Evolutionary conservation across 2,113 vertebrate species (phyloP).

Genomic region (Mionectes macconnelli): DNA sequence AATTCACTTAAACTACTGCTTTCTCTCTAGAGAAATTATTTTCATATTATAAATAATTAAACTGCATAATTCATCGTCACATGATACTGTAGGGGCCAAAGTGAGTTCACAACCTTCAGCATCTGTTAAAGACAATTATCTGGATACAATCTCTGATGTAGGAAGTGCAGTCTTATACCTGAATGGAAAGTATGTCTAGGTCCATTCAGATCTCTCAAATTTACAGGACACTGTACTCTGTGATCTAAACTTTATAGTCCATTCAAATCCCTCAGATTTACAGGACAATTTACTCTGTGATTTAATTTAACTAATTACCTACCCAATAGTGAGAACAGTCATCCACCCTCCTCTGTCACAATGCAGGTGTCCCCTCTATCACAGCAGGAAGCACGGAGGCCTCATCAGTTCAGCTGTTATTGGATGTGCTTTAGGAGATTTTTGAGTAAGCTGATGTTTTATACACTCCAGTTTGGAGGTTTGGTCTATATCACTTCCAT

Average conservation of each 20-base stretch:
- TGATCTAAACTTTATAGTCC: background rate
- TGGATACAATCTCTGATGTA: background rate
- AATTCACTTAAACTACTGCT: background rate
- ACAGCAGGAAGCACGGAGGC: rapidly evolving
- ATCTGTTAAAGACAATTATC: background rate
- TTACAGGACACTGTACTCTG: background rate
- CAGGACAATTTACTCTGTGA: background rate
- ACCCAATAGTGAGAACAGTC: background rate
- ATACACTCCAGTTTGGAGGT: background rate
- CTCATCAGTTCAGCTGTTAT: background rate
- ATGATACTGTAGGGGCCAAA: background rate
- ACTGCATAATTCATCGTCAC: background rate
- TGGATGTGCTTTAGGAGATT: background rate
- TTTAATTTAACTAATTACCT: background rate
- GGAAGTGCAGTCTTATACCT: background rate
- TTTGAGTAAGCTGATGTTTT: background rate
- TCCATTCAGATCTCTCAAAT: background rate
- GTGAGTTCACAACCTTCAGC: background rate
- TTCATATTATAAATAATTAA: slow-evolving; percentile 23
- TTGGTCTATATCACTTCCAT: background rate
- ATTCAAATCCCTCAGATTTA: background rate
- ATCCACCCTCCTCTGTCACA: background rate
- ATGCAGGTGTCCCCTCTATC: rapidly evolving
- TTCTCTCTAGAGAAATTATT: slow-evolving; percentile 3
- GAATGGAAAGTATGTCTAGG: background rate